Conservation (phyloP, 2,797 vertebrate species). For the Setipinna tenuifilis region DNA sequence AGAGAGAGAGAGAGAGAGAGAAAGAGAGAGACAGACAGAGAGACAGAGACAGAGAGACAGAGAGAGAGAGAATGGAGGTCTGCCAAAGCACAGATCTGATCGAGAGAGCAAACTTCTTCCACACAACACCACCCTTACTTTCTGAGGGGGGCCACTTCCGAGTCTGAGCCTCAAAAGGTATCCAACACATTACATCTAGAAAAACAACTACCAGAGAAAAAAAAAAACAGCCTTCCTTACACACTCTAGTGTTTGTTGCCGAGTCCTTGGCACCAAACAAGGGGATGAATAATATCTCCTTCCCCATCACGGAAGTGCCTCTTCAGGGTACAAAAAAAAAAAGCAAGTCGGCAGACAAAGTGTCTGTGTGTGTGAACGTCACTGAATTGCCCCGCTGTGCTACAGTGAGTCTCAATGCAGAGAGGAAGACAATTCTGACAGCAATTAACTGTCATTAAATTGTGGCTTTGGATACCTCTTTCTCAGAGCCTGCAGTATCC, state of each 20-base stretch:
- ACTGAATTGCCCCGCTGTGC: not conserved
- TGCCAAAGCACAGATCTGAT: conserved; percentile 13
- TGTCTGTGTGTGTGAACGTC: conserved; percentile 17
- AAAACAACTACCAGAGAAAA: not conserved
- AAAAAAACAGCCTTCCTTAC: not conserved
- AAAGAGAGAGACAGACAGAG: not conserved
- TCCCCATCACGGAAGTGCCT: conserved; percentile 14
- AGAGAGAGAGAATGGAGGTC: not conserved
- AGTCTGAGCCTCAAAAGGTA: conserved; percentile 10
- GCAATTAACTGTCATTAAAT: conserved; percentile 47
- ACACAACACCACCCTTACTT: not conserved
- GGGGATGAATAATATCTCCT: not conserved
- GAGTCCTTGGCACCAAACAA: not conserved
- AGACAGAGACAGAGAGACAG: not conserved
- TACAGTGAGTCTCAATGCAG: not conserved
- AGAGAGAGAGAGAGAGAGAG: not conserved
- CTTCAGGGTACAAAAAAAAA: conserved; percentile 7
- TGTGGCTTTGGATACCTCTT: conserved; percentile 34
- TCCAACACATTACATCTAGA: not conserved
- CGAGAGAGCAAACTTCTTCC: not conserved
- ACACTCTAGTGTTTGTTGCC: not conserved
- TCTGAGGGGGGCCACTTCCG: not conserved
- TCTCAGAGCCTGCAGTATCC: not conserved
- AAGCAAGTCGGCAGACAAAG: not conserved
- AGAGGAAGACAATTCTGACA: conserved; percentile 35